Evolutionary conservation across 2,113 vertebrate species (phyloP).

Genomic region (Marmota flaviventris): DNA sequence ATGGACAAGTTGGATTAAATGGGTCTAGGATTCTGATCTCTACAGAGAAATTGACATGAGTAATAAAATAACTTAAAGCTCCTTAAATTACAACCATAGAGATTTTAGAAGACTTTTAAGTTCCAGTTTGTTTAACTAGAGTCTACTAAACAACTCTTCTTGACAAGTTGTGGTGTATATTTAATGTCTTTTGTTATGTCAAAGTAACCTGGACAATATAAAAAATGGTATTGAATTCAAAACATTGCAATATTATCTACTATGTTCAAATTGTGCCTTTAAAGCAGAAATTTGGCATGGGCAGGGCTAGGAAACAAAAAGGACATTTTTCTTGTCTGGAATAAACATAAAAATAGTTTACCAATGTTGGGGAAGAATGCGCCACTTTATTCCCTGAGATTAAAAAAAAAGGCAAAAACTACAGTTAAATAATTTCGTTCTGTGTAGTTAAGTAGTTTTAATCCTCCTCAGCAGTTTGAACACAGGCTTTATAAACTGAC

Average conservation of each 20-base stretch:
- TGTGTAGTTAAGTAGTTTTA: not conserved
- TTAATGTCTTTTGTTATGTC: not conserved
- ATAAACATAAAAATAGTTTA: not conserved
- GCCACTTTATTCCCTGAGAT: not conserved
- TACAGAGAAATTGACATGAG: not conserved
- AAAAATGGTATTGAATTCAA: not conserved
- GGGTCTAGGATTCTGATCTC: not conserved
- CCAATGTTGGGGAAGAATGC: too few relatives aligned
- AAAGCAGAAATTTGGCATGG: not conserved
- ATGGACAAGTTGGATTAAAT: not conserved
- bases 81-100: not conserved
- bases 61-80: not conserved
- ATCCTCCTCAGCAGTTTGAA: not conserved
- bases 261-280: not conserved
- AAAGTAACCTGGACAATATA: not conserved
- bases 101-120: not conserved
- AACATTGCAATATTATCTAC: not conserved
- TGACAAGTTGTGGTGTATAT: not conserved
- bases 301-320: rapidly evolving
- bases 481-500: not conserved
- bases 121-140: not conserved
- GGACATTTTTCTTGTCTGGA: not conserved
- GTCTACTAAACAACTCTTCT: not conserved
- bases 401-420: not conserved
- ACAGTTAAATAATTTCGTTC: not conserved